These are phyloP conservation scores for Myotis brandtii DNA, from an alignment of 2,113 vertebrate species.

Conservation along the genomic window DNA sequence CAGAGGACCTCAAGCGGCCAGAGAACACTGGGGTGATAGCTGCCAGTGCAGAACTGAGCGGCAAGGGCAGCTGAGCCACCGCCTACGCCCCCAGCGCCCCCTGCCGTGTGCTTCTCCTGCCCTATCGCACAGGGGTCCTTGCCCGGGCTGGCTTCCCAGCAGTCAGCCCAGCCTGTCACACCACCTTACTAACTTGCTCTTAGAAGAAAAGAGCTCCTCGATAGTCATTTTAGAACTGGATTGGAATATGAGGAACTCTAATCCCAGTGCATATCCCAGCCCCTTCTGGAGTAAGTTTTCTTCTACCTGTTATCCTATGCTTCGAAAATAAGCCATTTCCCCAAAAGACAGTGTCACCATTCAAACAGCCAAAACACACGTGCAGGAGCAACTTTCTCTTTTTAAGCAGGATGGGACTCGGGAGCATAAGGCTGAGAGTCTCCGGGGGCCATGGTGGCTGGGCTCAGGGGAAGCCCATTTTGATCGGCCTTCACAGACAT, in stretches of 20 bases:
- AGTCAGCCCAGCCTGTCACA: neutral
- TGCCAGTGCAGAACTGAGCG: neutral
- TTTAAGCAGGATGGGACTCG: neutral
- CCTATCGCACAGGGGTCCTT: accelerated
- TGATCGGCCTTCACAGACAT: neutral
- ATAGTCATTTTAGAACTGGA: neutral
- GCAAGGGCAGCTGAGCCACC: neutral
- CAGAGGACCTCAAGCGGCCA: neutral
- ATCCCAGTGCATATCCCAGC: neutral
- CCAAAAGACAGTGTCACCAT: neutral
- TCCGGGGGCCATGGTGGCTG: neutral
- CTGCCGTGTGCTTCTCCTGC: neutral
- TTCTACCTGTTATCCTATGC: neutral
- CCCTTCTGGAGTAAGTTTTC: neutral
- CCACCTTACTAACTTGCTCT: neutral
- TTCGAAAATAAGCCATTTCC: constrained; percentile 20
- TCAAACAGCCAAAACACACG: neutral
- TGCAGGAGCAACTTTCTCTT: neutral
- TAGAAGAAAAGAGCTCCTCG: neutral
- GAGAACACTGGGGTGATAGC: neutral
- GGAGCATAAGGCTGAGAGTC: neutral
- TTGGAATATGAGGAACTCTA: neutral
- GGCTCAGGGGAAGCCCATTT: no score
- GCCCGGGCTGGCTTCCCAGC: neutral
- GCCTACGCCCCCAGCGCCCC: neutral